Base-by-base conservation (phyloP, 2,888 invertebrate species). In the Spicauda simplicius region DNA sequence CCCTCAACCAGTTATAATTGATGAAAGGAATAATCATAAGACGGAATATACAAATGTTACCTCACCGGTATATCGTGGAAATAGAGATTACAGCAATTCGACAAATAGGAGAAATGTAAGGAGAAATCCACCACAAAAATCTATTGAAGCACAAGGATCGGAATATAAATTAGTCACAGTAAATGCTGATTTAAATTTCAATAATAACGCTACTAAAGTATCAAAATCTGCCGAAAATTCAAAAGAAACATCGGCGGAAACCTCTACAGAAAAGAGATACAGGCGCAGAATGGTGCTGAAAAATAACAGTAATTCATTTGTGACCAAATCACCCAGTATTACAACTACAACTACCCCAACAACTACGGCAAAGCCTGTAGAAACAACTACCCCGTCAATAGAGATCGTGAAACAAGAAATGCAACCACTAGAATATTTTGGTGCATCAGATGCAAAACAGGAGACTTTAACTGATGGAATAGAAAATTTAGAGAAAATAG, bases 21-120 rank as follows among this genome's bases (percentile, higher is more conserved):
- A 91, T 62, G 91, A 90, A 70, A 87, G 92, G 75, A 83, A 81
- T 63, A 85, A 81, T 53, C 79, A 84, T 10, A 84, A 78, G 59
- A 72, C 76, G 11, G 80, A 80, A 48, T 64, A 72, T 20, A 74
- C 79, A 2, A 83, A 85, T 16, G 80, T 81, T 70, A 74, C 82
- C 2, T 74, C 90, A 11, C 91, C 91, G 3, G 82, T 92, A 0
- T 92, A 92, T 59, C 80, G 90, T 74, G 87, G 85, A 16, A 88
- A 80, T 41, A 86, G 91, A 78, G 86, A 89, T 30, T 77, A 79
- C 20, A 83, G 76, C n/a, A 76, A 76, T 33, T 76, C 77, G 5
- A 77, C 74, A 20, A 78, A 69, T 18, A 78, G 70, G 66, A 82
- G 76, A 60, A 78, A 77, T 19, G 62, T 71, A 10, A 80, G 74